Evolutionary conservation across 2,113 vertebrate species (phyloP), one percentile per base, ranked within the genome.

Genomic region (Triplophysa siluroides): DNA sequence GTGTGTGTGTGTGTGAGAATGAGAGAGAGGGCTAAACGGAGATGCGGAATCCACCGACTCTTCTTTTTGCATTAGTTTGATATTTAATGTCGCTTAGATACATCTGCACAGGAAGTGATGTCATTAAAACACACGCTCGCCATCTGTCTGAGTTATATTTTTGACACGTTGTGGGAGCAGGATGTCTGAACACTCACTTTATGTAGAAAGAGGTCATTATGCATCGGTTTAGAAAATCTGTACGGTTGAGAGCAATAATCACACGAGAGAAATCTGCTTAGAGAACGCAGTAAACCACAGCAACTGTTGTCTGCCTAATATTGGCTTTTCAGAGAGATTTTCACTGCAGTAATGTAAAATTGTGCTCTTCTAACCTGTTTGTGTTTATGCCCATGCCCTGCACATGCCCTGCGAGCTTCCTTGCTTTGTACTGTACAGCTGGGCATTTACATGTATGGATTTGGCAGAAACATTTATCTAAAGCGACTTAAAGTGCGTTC

Each of bases 221-320:
- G 62, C n/a, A 63, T 79, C 52, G 9, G 8, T 45, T 45, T 45
- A 45, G 43, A 12, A 45, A 45, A 45, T 45, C 1, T 6, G 8
- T 56, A 63, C 65, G 56, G 63, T 61, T 64, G 23, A 75, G 78
- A 45, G 63, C 62, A 69, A 52, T 80, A 76, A 75, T 81, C 64
- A 78, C 67, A 75, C 50, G 16, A 81, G 69, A 75, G 45, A 81
- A 84, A 78, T 81, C 69, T 81, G 83, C 76, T 78, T 74, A 58
- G 67, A 65, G 56, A 67, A 84, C 72, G 69, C 23, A 38, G 56
- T 68, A 83, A 83, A 83, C 64, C 77, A 84, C 64, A 73, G 76
- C 78, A 66, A 77, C 80, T 78, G 45, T 71, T 7, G 24, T 65
- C 50, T 19, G 41, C 41, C n/a, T 60, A 26, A 43, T 73, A 58